These are phyloP conservation scores for Urocolius indicus DNA, from an alignment of 2,113 vertebrate species.

Conservation along the genomic window DNA sequence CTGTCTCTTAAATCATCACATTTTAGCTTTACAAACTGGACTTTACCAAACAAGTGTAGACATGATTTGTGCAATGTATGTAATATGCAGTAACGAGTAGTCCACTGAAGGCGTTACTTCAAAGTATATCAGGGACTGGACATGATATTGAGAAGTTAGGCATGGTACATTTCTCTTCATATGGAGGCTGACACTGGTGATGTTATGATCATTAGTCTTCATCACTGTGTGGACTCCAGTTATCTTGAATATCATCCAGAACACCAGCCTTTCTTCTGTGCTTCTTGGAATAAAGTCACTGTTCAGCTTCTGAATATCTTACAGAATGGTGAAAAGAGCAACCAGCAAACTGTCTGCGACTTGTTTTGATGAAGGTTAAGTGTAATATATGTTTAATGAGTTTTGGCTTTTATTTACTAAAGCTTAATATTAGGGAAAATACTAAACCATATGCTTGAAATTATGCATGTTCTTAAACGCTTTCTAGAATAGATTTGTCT, in stretches of 20 bases:
- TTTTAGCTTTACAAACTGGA: conserved; percentile 46
- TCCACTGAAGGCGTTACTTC: conserved; percentile 25
- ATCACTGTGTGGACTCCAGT: background rate
- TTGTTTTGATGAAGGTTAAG: conserved; percentile 43
- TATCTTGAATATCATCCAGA: background rate
- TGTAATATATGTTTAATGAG: conserved; percentile 51
- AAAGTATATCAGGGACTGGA: background rate
- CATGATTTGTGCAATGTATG: background rate
- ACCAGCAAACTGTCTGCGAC: conserved; percentile 34
- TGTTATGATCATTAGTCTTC: background rate
- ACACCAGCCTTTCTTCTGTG: background rate
- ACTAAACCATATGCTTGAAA: conserved; percentile 50
- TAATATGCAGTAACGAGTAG: background rate
- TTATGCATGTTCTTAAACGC: background rate
- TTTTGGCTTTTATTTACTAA: conserved; percentile 53
- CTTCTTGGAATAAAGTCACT: conserved; percentile 13
- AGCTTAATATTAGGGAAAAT: conserved; percentile 21
- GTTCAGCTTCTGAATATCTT: background rate
- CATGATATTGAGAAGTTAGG: background rate
- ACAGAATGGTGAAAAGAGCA: conserved; percentile 26
- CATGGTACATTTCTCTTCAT: background rate
- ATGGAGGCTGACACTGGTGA: background rate
- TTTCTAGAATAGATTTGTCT: background rate
- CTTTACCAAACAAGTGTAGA: conserved; percentile 46
- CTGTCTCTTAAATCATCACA: conserved; percentile 49